These are phyloP conservation scores for Conistra vaccinii DNA, from an alignment of 2,888 invertebrate species.

Conservation along the genomic window DNA sequence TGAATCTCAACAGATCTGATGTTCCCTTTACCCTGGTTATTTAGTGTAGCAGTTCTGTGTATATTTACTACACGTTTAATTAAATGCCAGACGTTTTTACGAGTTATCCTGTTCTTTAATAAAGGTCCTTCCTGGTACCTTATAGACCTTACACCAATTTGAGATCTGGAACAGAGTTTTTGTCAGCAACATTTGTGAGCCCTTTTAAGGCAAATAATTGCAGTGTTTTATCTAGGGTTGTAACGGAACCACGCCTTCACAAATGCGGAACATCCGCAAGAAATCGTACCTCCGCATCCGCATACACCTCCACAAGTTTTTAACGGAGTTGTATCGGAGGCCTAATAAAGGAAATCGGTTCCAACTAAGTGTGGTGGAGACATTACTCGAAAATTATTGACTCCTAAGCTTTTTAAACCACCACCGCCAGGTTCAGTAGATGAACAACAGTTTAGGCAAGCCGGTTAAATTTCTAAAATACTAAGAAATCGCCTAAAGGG, in stretches of 20 bases:
- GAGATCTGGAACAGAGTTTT: not conserved
- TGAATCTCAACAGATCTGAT: constrained; percentile 62
- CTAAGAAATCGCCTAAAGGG: not conserved
- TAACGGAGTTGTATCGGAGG: not conserved
- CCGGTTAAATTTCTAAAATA: too few species aligned
- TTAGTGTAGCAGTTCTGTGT: constrained; percentile 72
- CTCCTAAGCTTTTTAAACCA: not conserved
- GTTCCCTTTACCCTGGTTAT: constrained; percentile 63
- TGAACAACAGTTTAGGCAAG: not conserved
- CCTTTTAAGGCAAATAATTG: not conserved
- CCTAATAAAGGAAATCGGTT: not conserved
- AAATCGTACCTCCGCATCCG: not conserved
- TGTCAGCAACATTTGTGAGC: not conserved
- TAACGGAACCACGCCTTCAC: not conserved
- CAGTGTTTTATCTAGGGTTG: not conserved
- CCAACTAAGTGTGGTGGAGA: too few species aligned
- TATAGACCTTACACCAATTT: constrained; percentile 10
- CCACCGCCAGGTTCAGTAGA: not conserved
- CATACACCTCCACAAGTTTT: not conserved
- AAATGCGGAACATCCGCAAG: not conserved
- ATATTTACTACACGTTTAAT: constrained; percentile 85
- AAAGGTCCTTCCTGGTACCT: constrained; percentile 5
- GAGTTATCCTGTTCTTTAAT: constrained; percentile 4
- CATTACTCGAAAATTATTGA: too few species aligned
- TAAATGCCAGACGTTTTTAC: constrained; percentile 38